Conservation (phyloP, 1,140 invertebrate species). For the Ylistrum balloti region DNA sequence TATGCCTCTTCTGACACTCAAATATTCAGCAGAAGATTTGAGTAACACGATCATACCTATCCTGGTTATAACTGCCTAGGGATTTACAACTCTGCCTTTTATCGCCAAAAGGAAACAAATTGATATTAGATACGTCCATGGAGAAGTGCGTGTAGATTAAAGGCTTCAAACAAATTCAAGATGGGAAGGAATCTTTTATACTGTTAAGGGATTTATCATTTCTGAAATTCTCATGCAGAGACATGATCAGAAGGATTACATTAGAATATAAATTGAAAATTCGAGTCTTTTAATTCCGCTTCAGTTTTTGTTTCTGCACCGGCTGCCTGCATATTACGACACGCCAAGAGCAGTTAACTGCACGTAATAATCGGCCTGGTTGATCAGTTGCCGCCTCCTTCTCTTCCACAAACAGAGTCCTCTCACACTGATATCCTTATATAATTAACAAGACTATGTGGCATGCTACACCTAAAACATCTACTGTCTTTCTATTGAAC, state of each 20-base stretch:
- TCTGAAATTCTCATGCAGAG: background rate
- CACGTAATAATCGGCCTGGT: background rate
- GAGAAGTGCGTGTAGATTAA: constrained; percentile 1
- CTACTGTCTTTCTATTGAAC: background rate
- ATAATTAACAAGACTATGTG: background rate
- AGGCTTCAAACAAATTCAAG: constrained; percentile 33
- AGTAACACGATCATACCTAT: background rate
- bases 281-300: background rate
- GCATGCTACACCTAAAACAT: background rate
- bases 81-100: background rate
- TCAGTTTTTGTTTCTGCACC: background rate
- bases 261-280: constrained; percentile 40
- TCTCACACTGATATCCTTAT: background rate
- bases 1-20: background rate
- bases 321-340: constrained; percentile 25
- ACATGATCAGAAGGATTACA: constrained; percentile 7
- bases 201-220: constrained; percentile 28
- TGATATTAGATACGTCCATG: background rate
- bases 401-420: background rate
- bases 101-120: constrained; percentile 25
- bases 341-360: background rate
- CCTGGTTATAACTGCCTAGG: background rate
- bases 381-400: no score
- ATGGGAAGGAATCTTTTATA: background rate
- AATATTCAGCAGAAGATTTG: background rate